Base-by-base conservation (phyloP, 2,888 invertebrate genomes). In the Yponomeuta malinellus region DNA sequence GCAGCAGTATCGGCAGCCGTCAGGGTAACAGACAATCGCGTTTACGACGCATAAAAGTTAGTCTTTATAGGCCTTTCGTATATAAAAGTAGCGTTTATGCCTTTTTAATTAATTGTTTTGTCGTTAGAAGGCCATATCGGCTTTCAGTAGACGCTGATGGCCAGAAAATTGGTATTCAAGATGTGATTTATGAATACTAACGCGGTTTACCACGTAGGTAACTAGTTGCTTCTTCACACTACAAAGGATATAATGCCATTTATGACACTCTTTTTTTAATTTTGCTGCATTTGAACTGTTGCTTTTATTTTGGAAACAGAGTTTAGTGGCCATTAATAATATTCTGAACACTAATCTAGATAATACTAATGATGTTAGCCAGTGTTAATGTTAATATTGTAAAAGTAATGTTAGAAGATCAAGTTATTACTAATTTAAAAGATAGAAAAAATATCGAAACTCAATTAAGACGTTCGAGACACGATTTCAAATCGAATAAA, bases 41-140 rank as follows among this genome's bases (percentile, higher is more conserved):
- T 92, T 93, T 93, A 93, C 89, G 91, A 89, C 89, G 83, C 89
- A 92, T 92, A 92, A 93, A 92, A 93, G 90, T 90, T 90, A 92
- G 90, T 88, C 90, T 92, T 93, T 92, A 93, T 92, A 90, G 91
- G 83, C 88, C 82, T 83, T 85, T 80, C 81, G 87, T 87, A 84
- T 88, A 90, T 92, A 92, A 92, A 92, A 91, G 88, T 89, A 88
- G 87, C 88, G 87, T 92, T 92, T 91, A 92, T 89, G 83, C 81
- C 82, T 89, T 91, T 92, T 91, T 92, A 91, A 92, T 92, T 91
- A 92, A 92, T 92, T 92, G 90, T 89, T 83, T 77, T 83, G 85
- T 83, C 89, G 87, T 91, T 90, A 90, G 88, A 88, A 79, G 84
- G 84, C 86, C 86, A 86, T 89, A 90, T 90, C 90, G 90, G 86